Evolutionary conservation across 2,888 invertebrate genomes (phyloP), one percentile per base, ranked within the genome.

Genomic region (Drosophila atroscutellata): DNA sequence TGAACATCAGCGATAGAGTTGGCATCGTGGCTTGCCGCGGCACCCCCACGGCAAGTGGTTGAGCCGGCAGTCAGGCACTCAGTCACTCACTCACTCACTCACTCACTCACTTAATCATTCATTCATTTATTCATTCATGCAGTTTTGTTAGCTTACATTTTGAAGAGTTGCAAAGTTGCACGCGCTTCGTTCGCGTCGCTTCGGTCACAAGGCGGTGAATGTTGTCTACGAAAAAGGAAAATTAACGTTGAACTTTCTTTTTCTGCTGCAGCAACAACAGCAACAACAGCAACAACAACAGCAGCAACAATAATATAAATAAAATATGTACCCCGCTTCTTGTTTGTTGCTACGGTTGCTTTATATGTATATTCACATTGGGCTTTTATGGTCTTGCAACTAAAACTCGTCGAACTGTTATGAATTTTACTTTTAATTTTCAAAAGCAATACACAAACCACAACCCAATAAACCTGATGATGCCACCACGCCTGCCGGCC

Each of bases 161-260:
- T 86, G 75, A 69, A 81, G 85, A 81, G 85, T 72, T 86, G 88
- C 86, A 86, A 86, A 74, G 81, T 75, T 83, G 86, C 87, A 84
- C 85, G 87, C 80, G 85, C 72, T 64, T 30, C 62, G 65, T 62
- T 39, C 59, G 65, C 56, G 60, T 47, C 58, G 69, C 62, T 56
- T 63, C 71, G 82, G 69, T 73, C 76, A 76, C 69, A 82, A 80
- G 83, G 74, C 85, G 81, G 85, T 88, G 85, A 86, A 88, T 88
- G 85, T 86, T 81, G 83, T 72, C 80, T 80, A 75, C 83, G 74
- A 86, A 84, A 86, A 86, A 80, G 81, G 86, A 88, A 88, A 86
- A 86, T 81, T 80, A 73, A 83, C 72, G 88, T 83, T 86, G 86
- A 86, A 86, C 85, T 86, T 86, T 86, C 85, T 86, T 86, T 85